These are phyloP conservation scores for Magallana ariakensis DNA, from an alignment of 1,140 invertebrate genomes.

Conservation along the genomic window DNA sequence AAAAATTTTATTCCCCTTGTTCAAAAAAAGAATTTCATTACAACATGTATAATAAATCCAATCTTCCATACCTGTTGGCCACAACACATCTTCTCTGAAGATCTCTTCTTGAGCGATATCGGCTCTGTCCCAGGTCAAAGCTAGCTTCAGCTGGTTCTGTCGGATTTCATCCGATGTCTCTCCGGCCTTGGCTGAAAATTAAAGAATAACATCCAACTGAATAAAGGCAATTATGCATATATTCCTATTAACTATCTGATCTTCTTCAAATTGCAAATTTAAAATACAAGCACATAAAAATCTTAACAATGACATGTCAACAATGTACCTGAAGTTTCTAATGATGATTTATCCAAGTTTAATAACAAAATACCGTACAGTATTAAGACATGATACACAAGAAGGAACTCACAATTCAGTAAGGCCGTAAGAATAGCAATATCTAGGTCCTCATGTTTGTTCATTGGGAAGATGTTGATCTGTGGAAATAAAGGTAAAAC, in stretches of 20 bases:
- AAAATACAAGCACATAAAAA: too few species aligned
- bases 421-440: conserved; percentile 95
- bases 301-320: too few species aligned
- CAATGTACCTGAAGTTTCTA: too few species aligned
- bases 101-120: conserved; percentile 78
- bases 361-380: too few species aligned
- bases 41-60: not conserved
- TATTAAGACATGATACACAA: too few species aligned
- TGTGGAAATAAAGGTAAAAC: conserved; percentile 56
- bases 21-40: too few species aligned
- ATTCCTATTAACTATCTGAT: too few species aligned
- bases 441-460: conserved; percentile 88
- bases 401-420: conserved; percentile 83
- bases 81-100: conserved; percentile 74
- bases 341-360: too few species aligned
- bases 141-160: conserved; percentile 71
- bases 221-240: not conserved
- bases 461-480: conserved; percentile 77
- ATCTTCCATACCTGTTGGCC: conserved; percentile 63
- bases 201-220: not conserved
- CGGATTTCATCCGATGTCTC: conserved; percentile 55
- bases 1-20: too few species aligned
- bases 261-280: too few species aligned
- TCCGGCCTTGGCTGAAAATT: conserved; percentile 58
- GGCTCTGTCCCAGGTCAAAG: conserved; percentile 76